Evolutionary conservation across 2,113 vertebrate genomes (phyloP), one percentile per base, ranked within the genome.

Genomic region (Chaenocephalus aceratus): DNA sequence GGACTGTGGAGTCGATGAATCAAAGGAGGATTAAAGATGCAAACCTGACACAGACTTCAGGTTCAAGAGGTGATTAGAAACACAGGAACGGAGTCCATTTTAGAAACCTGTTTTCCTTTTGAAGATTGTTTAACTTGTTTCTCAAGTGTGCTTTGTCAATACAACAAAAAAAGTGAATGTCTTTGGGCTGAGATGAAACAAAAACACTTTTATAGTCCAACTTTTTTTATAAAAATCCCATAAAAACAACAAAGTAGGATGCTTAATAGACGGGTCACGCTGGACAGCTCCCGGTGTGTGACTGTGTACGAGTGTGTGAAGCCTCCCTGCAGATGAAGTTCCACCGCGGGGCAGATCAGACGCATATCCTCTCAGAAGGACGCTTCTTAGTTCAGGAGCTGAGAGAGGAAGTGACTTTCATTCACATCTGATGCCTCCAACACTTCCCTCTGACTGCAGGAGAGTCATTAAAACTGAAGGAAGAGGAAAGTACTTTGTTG

Each of bases 301-400:
- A 8, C 16, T 66, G 3, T 7, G 5, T 9, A 2, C 16, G 21
- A 0, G 1, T 13, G 60, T 62, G 51, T 56, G 67, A 85, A 86
- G 82, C 86, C 83, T 86, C 86, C 83, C 86, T 0, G 64, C 72
- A 82, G 46, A 83, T 88, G 80, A 85, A 76, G 89, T 90, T 90
- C 86, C 86, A 87, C 30, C 58, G 79, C 48, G 46, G 60, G 63
- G 58, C 79, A 88, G 82, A 86, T 88, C 86, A 83, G 76, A 80
- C 82, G 72, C 72, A 54, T 73, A 64, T 90, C 73, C 63, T 83
- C 79, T 75, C 78, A 79, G 66, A 80, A 72, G 30, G 69, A 81
- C 62, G 57, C 53, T 60, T 54, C 69, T 72, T 3, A 23, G 36
- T 71, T 82, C 61, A 18, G 3, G 26, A 48, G 67, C 75, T 8